These are phyloP conservation scores for Caenorhabditis sp. DNA, from an alignment of 2,888 invertebrate species.

Conservation along the genomic window DNA sequence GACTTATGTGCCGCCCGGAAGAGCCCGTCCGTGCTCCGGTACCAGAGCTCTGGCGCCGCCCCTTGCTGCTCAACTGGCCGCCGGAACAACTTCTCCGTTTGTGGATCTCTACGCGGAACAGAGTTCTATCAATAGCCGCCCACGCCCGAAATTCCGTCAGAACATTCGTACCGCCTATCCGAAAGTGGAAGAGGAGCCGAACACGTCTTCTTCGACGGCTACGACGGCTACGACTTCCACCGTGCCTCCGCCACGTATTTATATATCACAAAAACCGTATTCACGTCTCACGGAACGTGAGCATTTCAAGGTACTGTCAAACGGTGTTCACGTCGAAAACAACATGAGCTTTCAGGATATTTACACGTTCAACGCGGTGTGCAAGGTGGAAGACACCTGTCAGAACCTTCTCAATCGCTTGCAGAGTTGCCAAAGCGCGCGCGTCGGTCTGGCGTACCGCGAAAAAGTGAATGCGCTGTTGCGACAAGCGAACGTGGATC, in stretches of 20 bases:
- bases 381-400: conserved; percentile 51
- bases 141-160: conserved; percentile 8
- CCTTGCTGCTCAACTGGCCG: conserved; percentile 51
- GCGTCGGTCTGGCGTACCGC: conserved; percentile 34
- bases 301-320: conserved; percentile 50
- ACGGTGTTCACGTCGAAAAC: too few species aligned
- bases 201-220: not conserved
- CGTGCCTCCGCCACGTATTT: conserved; percentile 5
- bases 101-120: conserved; percentile 28
- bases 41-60: conserved; percentile 55
- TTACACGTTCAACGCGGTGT: conserved; percentile 49
- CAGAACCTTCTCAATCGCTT: conserved; percentile 25
- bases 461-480: conserved; percentile 39
- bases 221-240: not conserved
- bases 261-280: conserved; percentile 8
- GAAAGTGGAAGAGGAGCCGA: conserved; percentile 2
- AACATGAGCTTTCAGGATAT: too few species aligned
- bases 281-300: conserved; percentile 38
- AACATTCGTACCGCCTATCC: conserved; percentile 14
- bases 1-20: conserved; percentile 8
- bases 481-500: conserved; percentile 26
- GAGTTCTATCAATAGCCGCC: not conserved
- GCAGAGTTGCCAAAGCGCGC: conserved; percentile 40
- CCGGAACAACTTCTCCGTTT: conserved; percentile 35
- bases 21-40: conserved; percentile 26